Evolutionary conservation across 2,888 invertebrate species (phyloP).

Genomic region (Tyria jacobaeae): DNA sequence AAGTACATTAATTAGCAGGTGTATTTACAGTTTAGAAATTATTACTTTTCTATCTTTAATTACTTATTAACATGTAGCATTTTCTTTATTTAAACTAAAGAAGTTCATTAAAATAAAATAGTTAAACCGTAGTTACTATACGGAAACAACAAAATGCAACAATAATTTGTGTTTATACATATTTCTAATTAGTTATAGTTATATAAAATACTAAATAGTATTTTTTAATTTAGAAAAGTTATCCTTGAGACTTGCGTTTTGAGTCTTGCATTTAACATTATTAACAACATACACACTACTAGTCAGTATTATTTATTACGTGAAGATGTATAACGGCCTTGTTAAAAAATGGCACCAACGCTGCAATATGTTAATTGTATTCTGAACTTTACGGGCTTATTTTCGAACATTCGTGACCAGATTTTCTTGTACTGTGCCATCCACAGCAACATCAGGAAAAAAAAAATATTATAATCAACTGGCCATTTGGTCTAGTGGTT

Average conservation of each 20-base stretch:
- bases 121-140: neutral
- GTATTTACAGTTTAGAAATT: constrained; percentile 10
- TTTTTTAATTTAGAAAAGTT: neutral
- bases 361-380: too few species aligned
- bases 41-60: neutral
- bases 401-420: too few species aligned
- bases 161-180: neutral
- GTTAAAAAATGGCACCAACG: too few species aligned
- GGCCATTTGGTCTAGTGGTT: too few species aligned
- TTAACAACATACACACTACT: neutral
- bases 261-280: neutral
- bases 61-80: neutral
- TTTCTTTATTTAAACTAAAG: constrained; percentile 1
- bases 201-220: too few species aligned
- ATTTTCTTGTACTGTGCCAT: too few species aligned
- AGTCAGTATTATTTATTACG: too few species aligned
- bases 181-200: neutral
- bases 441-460: too few species aligned
- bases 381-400: too few species aligned
- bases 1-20: constrained; percentile 35
- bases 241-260: neutral
- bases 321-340: too few species aligned
- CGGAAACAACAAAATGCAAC: neutral
- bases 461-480: too few species aligned
- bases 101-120: constrained; percentile 2